phyloP scores from a whole-genome alignment of 1,140 invertebrate genomes.

The Drosophila simulans region DNA sequence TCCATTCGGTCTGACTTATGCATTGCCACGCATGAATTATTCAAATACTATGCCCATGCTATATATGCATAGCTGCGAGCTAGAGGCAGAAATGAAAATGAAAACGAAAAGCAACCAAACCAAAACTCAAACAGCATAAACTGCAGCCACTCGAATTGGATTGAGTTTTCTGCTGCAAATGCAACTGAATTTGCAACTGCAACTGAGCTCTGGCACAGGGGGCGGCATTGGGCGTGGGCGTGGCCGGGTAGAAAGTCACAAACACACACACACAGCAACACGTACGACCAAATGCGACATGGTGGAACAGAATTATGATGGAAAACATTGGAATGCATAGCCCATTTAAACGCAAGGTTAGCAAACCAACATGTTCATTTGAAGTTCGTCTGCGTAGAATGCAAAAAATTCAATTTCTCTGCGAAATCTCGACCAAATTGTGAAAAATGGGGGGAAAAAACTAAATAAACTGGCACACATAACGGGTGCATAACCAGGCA shows the following conservation, averaged over 20 bases:
- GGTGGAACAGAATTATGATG: conserved; percentile 39
- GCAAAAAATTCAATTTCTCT: conserved; percentile 16
- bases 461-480: conserved; percentile 32
- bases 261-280: conserved; percentile 14
- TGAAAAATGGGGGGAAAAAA: conserved; percentile 23
- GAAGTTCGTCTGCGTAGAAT: neutral
- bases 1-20: conserved; percentile 63
- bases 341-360: conserved; percentile 13
- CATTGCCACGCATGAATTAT: conserved; percentile 78
- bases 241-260: conserved; percentile 8
- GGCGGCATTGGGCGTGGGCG: neutral
- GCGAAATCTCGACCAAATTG: conserved; percentile 17
- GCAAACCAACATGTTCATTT: conserved; percentile 26
- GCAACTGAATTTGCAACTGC: conserved; percentile 23
- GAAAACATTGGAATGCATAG: conserved; percentile 23
- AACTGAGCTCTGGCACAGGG: neutral
- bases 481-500: conserved; percentile 17
- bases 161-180: conserved; percentile 51
- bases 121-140: conserved; percentile 70
- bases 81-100: conserved; percentile 36
- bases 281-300: conserved; percentile 6
- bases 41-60: conserved; percentile 55
- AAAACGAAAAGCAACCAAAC: conserved; percentile 29
- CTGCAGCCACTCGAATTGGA: conserved; percentile 68
- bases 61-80: conserved; percentile 39